A percentile compares a stretch with the other conserved stretches of the same genome.
These are phyloP conservation scores for Eufriesea mexicana DNA, from an alignment of 1,140 invertebrate species.

Conservation along the genomic window DNA sequence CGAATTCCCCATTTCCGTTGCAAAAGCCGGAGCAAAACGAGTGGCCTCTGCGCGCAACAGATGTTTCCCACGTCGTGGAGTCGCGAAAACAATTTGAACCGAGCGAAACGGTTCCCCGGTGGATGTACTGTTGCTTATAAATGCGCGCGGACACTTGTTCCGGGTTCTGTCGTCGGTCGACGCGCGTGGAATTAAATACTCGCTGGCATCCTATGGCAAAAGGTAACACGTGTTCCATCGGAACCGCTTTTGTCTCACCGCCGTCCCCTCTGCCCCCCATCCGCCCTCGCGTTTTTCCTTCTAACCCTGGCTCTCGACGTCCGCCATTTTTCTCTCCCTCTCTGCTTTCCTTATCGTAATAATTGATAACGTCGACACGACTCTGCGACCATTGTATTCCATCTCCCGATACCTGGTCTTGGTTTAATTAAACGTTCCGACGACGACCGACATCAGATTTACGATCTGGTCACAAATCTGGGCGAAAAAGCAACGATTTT, in stretches of 20 bases:
- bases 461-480: neutral
- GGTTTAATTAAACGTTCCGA: slow-evolving; percentile 19
- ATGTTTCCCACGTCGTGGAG: slow-evolving; percentile 48
- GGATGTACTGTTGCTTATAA: slow-evolving; percentile 53
- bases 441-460: neutral
- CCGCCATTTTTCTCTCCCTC: neutral
- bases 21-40: neutral
- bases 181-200: slow-evolving; percentile 48
- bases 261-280: neutral
- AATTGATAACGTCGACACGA: neutral
- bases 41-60: neutral
- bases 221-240: slow-evolving; percentile 51
- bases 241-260: slow-evolving; percentile 17
- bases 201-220: slow-evolving; percentile 21
- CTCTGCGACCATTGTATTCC: neutral
- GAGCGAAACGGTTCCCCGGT: slow-evolving; percentile 46
- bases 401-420: neutral
- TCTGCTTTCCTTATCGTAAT: neutral
- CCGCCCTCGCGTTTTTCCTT: neutral
- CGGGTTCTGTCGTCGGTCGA: slow-evolving; percentile 36
- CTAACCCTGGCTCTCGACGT: no score
- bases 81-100: slow-evolving; percentile 31
- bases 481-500: neutral
- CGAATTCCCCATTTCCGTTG: neutral
- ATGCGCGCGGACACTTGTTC: slow-evolving; percentile 55